These are phyloP conservation scores for Prinia subflava DNA, from an alignment of 2,113 vertebrate genomes.

Conservation along the genomic window DNA sequence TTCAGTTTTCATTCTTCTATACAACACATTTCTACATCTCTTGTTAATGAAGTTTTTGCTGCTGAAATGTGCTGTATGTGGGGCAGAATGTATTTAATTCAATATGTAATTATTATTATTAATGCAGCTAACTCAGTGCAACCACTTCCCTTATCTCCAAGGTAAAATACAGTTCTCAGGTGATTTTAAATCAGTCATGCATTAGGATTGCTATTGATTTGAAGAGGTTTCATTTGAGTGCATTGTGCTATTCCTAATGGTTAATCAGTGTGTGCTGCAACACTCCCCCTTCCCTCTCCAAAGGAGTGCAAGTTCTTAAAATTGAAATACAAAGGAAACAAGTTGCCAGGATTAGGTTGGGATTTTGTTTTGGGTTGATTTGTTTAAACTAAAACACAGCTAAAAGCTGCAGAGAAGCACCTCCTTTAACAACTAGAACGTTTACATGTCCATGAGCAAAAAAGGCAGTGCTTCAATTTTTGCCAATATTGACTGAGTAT, in stretches of 20 bases:
- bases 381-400: not conserved
- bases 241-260: not conserved
- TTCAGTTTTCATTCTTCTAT: not conserved
- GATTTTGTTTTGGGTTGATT: not conserved
- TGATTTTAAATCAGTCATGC: constrained; percentile 11
- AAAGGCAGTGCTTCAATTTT: not conserved
- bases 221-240: not conserved
- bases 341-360: not conserved
- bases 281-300: no score
- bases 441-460: not conserved
- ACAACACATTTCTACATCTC: not conserved
- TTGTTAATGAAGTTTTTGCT: constrained; percentile 13
- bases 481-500: not conserved
- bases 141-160: not conserved
- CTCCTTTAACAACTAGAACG: not conserved
- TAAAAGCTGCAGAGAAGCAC: not conserved
- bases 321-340: not conserved
- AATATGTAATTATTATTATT: not conserved
- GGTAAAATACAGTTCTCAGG: not conserved
- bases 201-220: constrained; percentile 18
- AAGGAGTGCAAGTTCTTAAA: not conserved
- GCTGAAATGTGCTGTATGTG: not conserved
- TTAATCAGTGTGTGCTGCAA: not conserved
- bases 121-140: not conserved
- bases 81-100: not conserved